Conservation (phyloP, 2,888 invertebrate species). For the Cataglyphis altisquamis region DNA sequence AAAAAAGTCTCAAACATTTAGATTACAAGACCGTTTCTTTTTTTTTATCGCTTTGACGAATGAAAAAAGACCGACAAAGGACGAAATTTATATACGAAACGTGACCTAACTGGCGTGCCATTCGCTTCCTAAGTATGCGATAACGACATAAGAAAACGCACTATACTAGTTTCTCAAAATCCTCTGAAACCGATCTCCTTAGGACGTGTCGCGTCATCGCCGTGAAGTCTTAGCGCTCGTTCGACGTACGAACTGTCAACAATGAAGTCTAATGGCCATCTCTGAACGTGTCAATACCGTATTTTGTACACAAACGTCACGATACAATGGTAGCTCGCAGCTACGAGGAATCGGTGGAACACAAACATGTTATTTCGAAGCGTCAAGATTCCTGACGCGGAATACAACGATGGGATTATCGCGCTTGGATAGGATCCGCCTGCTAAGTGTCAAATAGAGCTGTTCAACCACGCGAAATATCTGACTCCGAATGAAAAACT, state of each 20-base stretch:
- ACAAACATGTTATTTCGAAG: constrained; percentile 76
- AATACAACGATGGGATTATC: constrained; percentile 80
- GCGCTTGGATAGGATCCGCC: constrained; percentile 65
- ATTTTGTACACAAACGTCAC: constrained; percentile 84
- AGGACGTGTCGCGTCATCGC: constrained; percentile 77
- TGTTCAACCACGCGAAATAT: constrained; percentile 55
- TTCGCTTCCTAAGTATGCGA: constrained; percentile 75
- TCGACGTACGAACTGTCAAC: constrained; percentile 72
- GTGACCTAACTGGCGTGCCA: constrained; percentile 74
- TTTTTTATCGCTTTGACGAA: not conserved
- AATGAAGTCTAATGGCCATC: constrained; percentile 77
- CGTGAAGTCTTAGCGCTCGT: constrained; percentile 68
- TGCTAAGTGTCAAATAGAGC: constrained; percentile 53
- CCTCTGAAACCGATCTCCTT: constrained; percentile 74
- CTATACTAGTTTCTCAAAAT: constrained; percentile 75
- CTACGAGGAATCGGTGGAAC: constrained; percentile 72
- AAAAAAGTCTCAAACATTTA: not conserved
- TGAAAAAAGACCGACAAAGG: constrained; percentile 51
- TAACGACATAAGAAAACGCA: constrained; percentile 70
- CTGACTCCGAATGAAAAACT: constrained; percentile 40
- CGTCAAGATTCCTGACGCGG: constrained; percentile 76
- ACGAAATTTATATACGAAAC: constrained; percentile 75
- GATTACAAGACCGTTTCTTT: not conserved
- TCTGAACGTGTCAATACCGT: constrained; percentile 82
- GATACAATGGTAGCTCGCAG: constrained; percentile 77